Evolutionary conservation across 1,140 invertebrate genomes (phyloP).

Genomic region (Caenorhabditis remanei): DNA sequence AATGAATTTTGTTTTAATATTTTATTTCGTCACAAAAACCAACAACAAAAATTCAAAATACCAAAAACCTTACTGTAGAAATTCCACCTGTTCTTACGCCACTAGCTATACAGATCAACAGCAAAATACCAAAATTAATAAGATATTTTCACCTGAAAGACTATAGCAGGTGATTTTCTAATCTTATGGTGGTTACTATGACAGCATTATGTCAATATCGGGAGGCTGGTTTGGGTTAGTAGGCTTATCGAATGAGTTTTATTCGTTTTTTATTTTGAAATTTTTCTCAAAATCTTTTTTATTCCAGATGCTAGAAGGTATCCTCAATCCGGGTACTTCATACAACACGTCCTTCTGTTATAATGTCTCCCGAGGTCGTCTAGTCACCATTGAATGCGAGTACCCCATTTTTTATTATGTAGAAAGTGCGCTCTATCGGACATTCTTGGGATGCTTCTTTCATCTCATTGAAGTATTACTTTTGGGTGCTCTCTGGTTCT

Average conservation of each 20-base stretch:
- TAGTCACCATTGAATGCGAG: constrained; percentile 22
- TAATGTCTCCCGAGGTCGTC: constrained; percentile 20
- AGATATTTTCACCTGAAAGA: no score
- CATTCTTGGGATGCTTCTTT: constrained; percentile 27
- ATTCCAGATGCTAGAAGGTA: constrained; percentile 16
- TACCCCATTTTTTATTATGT: constrained; percentile 25
- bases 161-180: no score
- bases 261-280: background rate
- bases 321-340: background rate
- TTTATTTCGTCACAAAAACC: no score
- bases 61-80: no score
- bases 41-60: no score
- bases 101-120: no score
- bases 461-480: constrained; percentile 28
- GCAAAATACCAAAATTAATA: no score
- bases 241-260: background rate
- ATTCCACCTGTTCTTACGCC: no score
- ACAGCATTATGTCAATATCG: no score
- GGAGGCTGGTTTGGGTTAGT: no score
- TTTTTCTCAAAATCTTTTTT: background rate
- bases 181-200: no score
- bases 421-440: constrained; percentile 30
- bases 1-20: no score
- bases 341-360: constrained; percentile 22
- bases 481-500: constrained; percentile 26